phyloP scores from a whole-genome alignment of 2,113 vertebrate genomes.

The Emydocephalus ijimae region DNA sequence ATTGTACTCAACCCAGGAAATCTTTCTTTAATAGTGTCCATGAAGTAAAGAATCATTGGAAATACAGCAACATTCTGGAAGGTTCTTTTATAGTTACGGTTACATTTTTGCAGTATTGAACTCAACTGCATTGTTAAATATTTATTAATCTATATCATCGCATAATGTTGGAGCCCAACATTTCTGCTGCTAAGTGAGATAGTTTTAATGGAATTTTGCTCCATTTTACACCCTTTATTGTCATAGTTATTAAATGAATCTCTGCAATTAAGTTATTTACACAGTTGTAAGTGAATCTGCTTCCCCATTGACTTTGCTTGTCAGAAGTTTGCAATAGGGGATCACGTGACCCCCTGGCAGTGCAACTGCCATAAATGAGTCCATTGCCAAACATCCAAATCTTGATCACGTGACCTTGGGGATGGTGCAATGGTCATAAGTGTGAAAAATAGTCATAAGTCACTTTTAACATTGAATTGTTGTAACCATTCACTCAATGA shows the following conservation, averaged over 20 bases:
- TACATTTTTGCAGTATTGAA: background rate
- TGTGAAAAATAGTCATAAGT: background rate
- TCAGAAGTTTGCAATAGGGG: background rate
- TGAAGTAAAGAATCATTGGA: background rate
- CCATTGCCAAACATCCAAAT: background rate
- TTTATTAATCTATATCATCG: background rate
- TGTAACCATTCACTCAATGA: background rate
- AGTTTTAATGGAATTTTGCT: background rate
- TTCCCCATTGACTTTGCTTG: background rate
- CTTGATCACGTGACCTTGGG: background rate
- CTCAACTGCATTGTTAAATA: background rate
- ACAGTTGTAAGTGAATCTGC: background rate
- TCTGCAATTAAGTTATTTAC: background rate
- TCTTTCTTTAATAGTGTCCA: background rate
- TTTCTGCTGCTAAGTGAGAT: background rate
- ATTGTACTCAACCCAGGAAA: background rate
- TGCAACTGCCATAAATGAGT: background rate
- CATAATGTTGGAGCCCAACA: background rate
- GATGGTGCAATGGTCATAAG: background rate
- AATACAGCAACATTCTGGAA: background rate
- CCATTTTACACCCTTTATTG: background rate
- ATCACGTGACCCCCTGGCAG: background rate
- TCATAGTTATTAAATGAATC: background rate
- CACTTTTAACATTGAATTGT: background rate
- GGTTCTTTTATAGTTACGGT: background rate